Base-by-base conservation (phyloP, 2,888 invertebrate species). In the Molorchus minor region DNA sequence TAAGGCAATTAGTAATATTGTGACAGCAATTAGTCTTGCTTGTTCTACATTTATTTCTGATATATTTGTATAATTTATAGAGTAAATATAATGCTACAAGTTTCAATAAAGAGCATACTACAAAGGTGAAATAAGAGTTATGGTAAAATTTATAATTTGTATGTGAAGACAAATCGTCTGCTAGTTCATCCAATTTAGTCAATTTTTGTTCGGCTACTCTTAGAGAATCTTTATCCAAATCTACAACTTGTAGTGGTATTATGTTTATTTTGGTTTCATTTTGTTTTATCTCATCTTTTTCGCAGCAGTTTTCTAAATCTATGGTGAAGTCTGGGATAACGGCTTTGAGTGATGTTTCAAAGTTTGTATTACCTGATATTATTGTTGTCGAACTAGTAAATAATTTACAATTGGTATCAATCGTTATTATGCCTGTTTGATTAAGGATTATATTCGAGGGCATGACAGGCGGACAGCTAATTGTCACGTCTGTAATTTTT, bases 361-460 rank as follows among this genome's bases (percentile, higher is more conserved):
- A 52, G 16, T 52, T 52, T 13, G 16, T 40, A n/a, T 40, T 7
- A 8, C 35, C 36, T 7, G 51, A 19, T 5, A 25, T 38, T 33
- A 53, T 12, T 3, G 38, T 36, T 10, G 57, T 57, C 7, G 56
- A 25, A 15, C 41, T 47, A 16, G 56, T 56, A 33, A 33, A 56
- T 12, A 56, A 15, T 35, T 56, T 56, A 12, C 56, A 56, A 49
- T 49, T 30, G 2, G 29, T 21, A 35, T 49, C 30, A 3, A 49
- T 25, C 13, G 40, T 38, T 3, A 49, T 5, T 16, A 56, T 56
- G n/a, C 58, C 52, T 4, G 56, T 49, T 12, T 25, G 30, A 17
- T 49, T 44, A 40, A 56, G 16, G 2, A 30, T 20, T 15, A 47
- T 43, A 44, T 49, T 40, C 10, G 15, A 33, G 10, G 30, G 41